phyloP scores from a whole-genome alignment of 1,140 invertebrate genomes.

The Calliopsis andreniformis region DNA sequence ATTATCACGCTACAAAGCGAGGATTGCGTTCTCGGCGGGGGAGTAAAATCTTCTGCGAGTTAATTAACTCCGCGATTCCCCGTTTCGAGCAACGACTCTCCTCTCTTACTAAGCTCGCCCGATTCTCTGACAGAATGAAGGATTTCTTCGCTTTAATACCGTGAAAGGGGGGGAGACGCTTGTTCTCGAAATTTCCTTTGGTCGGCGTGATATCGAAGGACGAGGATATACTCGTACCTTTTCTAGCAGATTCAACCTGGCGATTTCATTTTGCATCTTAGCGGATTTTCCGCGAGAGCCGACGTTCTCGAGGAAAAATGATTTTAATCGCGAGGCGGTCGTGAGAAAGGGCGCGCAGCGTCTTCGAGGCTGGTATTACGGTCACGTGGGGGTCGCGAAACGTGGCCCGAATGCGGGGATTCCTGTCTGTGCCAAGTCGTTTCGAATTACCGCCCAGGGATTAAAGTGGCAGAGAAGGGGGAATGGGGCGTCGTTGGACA shows the following conservation, averaged over 20 bases:
- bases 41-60: not conserved
- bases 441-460: slow-evolving; percentile 24
- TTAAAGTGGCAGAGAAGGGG: slow-evolving; percentile 2
- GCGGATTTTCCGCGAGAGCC: not conserved
- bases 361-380: slow-evolving; percentile 29
- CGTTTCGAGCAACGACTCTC: not conserved
- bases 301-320: slow-evolving; percentile 47
- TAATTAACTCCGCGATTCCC: not conserved
- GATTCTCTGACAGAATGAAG: too few relatives aligned
- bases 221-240: too few relatives aligned
- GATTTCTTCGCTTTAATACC: too few relatives aligned
- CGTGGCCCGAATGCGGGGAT: slow-evolving; percentile 47
- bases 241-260: too few relatives aligned
- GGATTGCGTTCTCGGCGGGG: not conserved
- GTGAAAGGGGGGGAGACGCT: not conserved
- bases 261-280: slow-evolving; percentile 43
- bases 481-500: not conserved
- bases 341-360: not conserved
- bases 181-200: too few relatives aligned
- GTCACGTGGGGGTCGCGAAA: slow-evolving; percentile 50
- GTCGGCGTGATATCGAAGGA: too few relatives aligned
- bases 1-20: not conserved
- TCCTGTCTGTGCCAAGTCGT: slow-evolving; percentile 9
- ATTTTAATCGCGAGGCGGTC: slow-evolving; percentile 46
- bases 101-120: too few relatives aligned